Percentiles rank a stretch among this genome's conserved stretches.
phyloP scores from a whole-genome alignment of 2,797 vertebrate genomes.

The Coreius guichenoti region DNA sequence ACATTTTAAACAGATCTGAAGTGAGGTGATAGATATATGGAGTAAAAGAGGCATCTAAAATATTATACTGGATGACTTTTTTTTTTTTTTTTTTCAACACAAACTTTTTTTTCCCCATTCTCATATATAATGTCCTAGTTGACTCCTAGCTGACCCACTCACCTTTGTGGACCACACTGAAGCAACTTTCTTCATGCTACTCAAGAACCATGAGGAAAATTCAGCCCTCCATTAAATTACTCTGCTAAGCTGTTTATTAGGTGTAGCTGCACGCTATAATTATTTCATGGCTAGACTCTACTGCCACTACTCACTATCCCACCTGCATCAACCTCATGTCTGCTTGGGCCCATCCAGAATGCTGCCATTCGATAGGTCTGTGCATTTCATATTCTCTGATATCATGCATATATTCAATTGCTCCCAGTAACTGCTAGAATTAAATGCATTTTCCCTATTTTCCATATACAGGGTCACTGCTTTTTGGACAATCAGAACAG shows the following conservation, averaged over 20 bases:
- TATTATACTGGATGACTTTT: background rate
- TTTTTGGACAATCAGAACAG: background rate
- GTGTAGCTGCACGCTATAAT: background rate
- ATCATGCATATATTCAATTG: background rate
- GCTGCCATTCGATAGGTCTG: background rate
- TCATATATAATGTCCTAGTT: background rate
- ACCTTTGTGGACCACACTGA: background rate
- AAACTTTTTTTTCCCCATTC: background rate
- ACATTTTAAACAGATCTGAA: background rate
- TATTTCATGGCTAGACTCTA: conserved; percentile 13
- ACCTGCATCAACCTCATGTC: background rate
- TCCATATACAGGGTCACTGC: background rate
- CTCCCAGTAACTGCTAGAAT: background rate
- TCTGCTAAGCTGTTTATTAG: background rate
- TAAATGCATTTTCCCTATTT: background rate
- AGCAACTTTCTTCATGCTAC: background rate
- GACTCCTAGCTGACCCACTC: background rate
- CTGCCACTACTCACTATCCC: background rate
- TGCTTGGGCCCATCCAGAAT: background rate
- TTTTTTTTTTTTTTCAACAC: background rate
- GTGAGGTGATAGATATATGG: background rate
- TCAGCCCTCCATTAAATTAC: background rate
- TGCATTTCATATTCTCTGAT: background rate
- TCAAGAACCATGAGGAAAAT: background rate
- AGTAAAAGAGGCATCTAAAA: background rate